These are phyloP conservation scores for Aphelinus atriplicis DNA, from an alignment of 1,140 invertebrate genomes.

Conservation along the genomic window DNA sequence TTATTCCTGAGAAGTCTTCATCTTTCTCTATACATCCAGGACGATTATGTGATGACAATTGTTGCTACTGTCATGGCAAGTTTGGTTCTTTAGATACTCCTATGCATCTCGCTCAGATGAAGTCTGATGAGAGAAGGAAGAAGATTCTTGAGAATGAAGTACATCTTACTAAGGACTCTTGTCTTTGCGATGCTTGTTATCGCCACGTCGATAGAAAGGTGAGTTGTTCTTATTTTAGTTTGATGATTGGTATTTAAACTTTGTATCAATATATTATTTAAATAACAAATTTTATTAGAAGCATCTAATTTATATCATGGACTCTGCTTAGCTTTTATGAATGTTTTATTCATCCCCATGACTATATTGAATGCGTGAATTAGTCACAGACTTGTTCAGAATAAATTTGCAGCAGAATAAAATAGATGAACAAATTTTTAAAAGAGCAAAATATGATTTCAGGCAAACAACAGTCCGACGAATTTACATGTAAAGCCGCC, in stretches of 20 bases:
- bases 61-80: constrained; percentile 85
- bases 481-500: constrained; percentile 60
- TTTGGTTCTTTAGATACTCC: constrained; percentile 86
- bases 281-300: constrained; percentile 18
- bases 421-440: background rate
- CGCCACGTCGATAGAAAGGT: constrained; percentile 83
- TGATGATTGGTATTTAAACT: too few species aligned
- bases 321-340: constrained; percentile 7
- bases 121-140: constrained; percentile 79
- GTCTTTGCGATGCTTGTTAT: constrained; percentile 86
- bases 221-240: constrained; percentile 50
- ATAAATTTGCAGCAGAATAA: too few species aligned
- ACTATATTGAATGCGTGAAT: background rate
- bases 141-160: constrained; percentile 80
- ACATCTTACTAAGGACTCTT: constrained; percentile 81
- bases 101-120: constrained; percentile 86
- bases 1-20: constrained; percentile 86
- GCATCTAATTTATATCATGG: background rate
- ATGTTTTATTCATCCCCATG: background rate
- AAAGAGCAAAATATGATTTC: constrained; percentile 15
- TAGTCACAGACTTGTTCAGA: too few species aligned
- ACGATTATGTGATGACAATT: constrained; percentile 81
- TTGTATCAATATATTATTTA: background rate
- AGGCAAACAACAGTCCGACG: constrained; percentile 63
- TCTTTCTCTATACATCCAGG: constrained; percentile 86